Evolutionary conservation across 2,888 invertebrate genomes (phyloP), one percentile per base, ranked within the genome.

Genomic region (Conomelus anceps): DNA sequence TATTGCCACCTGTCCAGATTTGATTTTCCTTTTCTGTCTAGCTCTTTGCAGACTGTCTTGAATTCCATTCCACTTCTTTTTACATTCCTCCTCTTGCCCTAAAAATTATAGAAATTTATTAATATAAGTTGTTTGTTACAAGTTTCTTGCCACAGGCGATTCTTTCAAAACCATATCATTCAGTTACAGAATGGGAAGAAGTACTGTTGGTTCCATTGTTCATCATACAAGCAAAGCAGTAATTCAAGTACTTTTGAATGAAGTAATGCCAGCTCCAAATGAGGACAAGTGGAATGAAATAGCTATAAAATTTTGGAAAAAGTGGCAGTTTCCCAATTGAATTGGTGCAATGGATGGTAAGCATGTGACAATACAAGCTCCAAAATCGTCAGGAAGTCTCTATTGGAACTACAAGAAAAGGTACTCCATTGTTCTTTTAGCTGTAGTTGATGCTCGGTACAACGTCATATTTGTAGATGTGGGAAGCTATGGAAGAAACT

Each of bases 91-190:
- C 85, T 88, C 88, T 87, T 89, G 41, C 22, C 88, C 90, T 29
- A 87, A 84, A 63, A 89, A 34, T 89, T 84, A 84, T 17, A 88
- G 22, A 7, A 86, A 86, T 86, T 11, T 86, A 86, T 86, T 9
- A 17, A 41, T 41, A 41, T 41, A 41, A 17, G 41, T 41, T 41
- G 20, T 41, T 86, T 86, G 11, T 86, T 86, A 22, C 91, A 91
- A 91, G 90, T 92, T 90, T 90, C 90, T 92, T 89, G 91, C 91
- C 89, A 91, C 91, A 89, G 91, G 90, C 89, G 26, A 91, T 90
- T 91, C 91, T 86, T 91, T 91, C 86, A 86, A 89, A 90, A 91
- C 91, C 89, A 89, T 92, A 89, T 90, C 91, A n/a, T 91, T 91
- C 89, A 91, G 91, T 89, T 92, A 91, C 89, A 90, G 90, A 85